These are phyloP conservation scores for Anagrus nilaparvatae DNA, from an alignment of 1,140 invertebrate genomes.

Conservation along the genomic window DNA sequence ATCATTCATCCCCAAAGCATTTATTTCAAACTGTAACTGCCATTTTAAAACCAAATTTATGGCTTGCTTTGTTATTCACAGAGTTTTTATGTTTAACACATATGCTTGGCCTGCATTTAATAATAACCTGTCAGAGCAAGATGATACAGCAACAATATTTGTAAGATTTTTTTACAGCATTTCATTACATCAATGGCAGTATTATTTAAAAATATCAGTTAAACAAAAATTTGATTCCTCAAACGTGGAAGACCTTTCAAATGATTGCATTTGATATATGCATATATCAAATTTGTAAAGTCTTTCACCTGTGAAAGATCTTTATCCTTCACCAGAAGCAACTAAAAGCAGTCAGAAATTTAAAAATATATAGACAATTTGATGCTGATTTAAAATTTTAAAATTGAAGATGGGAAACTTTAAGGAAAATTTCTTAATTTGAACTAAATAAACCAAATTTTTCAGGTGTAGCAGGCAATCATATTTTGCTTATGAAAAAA, in stretches of 20 bases:
- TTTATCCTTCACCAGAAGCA: too few relatives aligned
- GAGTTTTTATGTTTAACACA: conserved; percentile 52
- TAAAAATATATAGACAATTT: too few relatives aligned
- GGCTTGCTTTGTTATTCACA: conserved; percentile 40
- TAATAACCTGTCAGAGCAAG: conserved; percentile 44
- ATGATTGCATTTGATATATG: too few relatives aligned
- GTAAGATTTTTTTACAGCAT: conserved; percentile 53
- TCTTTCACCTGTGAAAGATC: too few relatives aligned
- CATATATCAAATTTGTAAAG: too few relatives aligned
- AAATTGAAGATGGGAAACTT: too few relatives aligned
- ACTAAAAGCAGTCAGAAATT: too few relatives aligned
- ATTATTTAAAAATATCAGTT: conserved; percentile 67
- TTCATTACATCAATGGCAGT: conserved; percentile 74
- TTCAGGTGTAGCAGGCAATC: too few relatives aligned
- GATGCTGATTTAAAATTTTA: too few relatives aligned
- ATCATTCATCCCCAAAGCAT: conserved; percentile 55
- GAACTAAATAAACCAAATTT: too few relatives aligned
- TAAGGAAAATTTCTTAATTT: too few relatives aligned
- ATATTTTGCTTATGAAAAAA: too few relatives aligned
- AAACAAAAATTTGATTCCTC: conserved; percentile 40
- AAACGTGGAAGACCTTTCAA: conserved; percentile 44
- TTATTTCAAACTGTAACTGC: conserved; percentile 47
- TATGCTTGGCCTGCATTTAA: conserved; percentile 66
- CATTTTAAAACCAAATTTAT: conserved; percentile 47
- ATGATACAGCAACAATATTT: conserved; percentile 47